These are phyloP conservation scores for Eufriesea mexicana DNA, from an alignment of 1,140 invertebrate species.

Conservation along the genomic window DNA sequence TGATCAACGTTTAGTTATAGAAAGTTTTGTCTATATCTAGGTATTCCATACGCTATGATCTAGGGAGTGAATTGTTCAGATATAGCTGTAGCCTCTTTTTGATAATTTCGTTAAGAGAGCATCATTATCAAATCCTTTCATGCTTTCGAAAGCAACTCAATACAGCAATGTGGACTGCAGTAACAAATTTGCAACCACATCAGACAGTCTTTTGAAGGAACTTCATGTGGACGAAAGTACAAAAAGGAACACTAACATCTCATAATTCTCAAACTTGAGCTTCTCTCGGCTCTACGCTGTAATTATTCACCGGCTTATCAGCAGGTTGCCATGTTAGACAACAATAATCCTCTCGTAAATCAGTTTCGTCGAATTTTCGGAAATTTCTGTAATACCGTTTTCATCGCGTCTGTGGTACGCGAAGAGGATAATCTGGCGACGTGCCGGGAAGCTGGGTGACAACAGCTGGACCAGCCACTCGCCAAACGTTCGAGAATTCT, in stretches of 20 bases:
- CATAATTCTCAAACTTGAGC: background rate
- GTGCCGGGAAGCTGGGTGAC: slow-evolving; percentile 60
- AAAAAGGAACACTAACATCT: background rate
- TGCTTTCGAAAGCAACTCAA: too few relatives aligned
- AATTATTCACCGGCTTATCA: slow-evolving; percentile 15
- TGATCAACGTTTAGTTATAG: too few relatives aligned
- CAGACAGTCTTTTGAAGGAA: too few relatives aligned
- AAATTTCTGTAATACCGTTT: slow-evolving; percentile 6
- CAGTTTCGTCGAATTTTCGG: slow-evolving; percentile 14
- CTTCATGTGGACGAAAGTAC: background rate
- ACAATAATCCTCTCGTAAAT: slow-evolving; percentile 32
- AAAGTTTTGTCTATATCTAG: too few relatives aligned
- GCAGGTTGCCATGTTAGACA: background rate
- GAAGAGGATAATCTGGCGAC: slow-evolving; percentile 59
- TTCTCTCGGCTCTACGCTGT: background rate
- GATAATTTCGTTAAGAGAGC: too few relatives aligned
- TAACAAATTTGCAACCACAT: too few relatives aligned
- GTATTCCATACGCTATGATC: too few relatives aligned
- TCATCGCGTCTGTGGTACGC: slow-evolving; percentile 17
- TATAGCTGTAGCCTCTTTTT: too few relatives aligned
- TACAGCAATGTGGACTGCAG: too few relatives aligned
- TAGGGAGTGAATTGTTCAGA: too few relatives aligned
- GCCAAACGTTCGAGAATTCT: slow-evolving; percentile 48
- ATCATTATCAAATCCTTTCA: too few relatives aligned
- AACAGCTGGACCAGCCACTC: slow-evolving; percentile 69